Evolutionary conservation across 2,888 invertebrate genomes (phyloP).

Genomic region (Nemoura dubitans): DNA sequence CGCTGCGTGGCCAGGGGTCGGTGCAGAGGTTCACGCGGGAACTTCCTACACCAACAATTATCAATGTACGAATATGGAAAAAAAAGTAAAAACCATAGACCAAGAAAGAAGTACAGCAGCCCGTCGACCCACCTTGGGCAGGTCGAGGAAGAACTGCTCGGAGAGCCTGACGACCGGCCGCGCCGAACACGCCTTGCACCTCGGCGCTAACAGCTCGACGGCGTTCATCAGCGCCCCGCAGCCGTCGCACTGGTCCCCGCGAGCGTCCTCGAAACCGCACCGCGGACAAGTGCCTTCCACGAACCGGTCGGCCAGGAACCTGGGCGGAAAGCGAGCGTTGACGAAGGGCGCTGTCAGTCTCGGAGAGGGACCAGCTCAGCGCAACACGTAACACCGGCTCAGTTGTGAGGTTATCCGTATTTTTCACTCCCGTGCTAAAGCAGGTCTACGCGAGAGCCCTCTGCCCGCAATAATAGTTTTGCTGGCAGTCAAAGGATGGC

Average conservation of each 20-base stretch:
- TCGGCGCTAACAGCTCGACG: slow-evolving; percentile 81
- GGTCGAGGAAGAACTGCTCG: slow-evolving; percentile 91
- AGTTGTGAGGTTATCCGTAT: no score
- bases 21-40: no score
- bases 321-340: slow-evolving; percentile 52
- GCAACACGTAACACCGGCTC: no score
- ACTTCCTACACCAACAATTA: no score
- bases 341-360: no score
- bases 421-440: no score
- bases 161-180: slow-evolving; percentile 79
- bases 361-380: no score
- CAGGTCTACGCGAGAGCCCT: no score
- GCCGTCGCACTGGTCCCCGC: slow-evolving; percentile 98
- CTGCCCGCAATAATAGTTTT: no score
- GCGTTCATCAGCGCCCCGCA: slow-evolving; percentile 97
- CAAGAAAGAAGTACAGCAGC: not conserved
- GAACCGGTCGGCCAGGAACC: slow-evolving; percentile 71
- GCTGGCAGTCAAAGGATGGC: no score
- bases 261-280: slow-evolving; percentile 90
- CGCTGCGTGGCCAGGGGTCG: no score
- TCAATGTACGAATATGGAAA: no score
- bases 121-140: slow-evolving; percentile 87
- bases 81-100: slow-evolving; percentile 18
- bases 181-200: slow-evolving; percentile 87
- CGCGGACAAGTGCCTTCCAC: slow-evolving; percentile 97